These are phyloP conservation scores for Pseudorasbora parva DNA, from an alignment of 2,113 vertebrate genomes.

Conservation along the genomic window DNA sequence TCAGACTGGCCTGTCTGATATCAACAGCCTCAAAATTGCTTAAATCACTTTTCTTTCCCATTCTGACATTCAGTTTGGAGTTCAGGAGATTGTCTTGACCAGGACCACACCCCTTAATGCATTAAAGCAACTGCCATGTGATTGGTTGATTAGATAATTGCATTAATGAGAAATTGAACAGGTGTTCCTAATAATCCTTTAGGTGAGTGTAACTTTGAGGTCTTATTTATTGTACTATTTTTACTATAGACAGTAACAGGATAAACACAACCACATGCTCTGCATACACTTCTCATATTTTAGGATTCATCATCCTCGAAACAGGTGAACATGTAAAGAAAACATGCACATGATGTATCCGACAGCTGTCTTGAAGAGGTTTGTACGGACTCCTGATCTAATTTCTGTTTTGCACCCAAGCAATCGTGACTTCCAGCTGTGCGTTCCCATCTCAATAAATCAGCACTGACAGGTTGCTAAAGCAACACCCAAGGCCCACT, in stretches of 20 bases:
- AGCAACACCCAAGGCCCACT: conserved; percentile 42
- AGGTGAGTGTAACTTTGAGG: neutral
- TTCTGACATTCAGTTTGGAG: too few species aligned
- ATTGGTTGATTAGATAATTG: too few species aligned
- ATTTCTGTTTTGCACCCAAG: conserved; percentile 41
- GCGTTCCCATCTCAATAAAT: conserved; percentile 39
- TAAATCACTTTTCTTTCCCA: too few species aligned
- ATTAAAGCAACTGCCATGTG: too few species aligned
- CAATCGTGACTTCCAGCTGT: conserved; percentile 45
- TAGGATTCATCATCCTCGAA: neutral
- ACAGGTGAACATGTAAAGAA: conserved; percentile 11
- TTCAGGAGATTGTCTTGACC: too few species aligned
- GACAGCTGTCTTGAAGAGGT: conserved; percentile 19
- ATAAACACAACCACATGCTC: neutral
- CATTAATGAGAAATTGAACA: too few species aligned
- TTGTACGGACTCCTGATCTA: conserved; percentile 18
- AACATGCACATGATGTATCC: neutral
- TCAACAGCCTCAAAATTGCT: too few species aligned
- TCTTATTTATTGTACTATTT: neutral
- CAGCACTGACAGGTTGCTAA: conserved; percentile 38
- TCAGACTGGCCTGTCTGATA: too few species aligned
- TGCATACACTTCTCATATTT: neutral
- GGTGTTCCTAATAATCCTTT: too few species aligned
- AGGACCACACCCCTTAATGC: too few species aligned
- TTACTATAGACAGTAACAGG: neutral